Evolutionary conservation across 2,888 invertebrate genomes (phyloP), one percentile per base, ranked within the genome.

Genomic region (Lampropteryx suffumata): DNA sequence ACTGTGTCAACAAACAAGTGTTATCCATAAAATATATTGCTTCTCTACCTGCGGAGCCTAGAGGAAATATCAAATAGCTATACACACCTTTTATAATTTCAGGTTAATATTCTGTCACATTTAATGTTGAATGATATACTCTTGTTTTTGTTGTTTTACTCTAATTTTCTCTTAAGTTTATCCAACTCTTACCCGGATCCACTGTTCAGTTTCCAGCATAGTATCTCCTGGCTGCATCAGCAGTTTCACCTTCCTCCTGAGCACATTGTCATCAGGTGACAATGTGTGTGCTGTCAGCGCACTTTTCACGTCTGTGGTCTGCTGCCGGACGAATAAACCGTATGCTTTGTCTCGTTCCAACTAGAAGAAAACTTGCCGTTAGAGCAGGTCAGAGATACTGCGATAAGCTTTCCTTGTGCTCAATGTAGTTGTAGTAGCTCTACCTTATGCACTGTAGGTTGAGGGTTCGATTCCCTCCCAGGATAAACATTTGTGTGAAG

Each of bases 201-300:
- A 92, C 61, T 91, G 89, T n/a, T 87, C 82, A 26, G 86, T 82
- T 1, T 85, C 82, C 40, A 92, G 61, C 33, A 91, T 60, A 1
- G 82, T 74, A 53, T 92, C 92, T 12, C 92, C 92, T 9, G 91
- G 87, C 56, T 91, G 89, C 29, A 90, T 69, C 0, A 92, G 64
- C 3, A 91, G 74, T 8, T 87, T 84, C 52, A 90, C 87, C 56
- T 91, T 91, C 47, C 91, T 73, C 48, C 78, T 70, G n/a, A 91
- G 69, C 7, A 90, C 74, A 4, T 82, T 80, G 27, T 86, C 85
- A 6, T 79, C 79, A 1, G 71, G 55, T 0, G 69, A 65, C 3
- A 85, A 55, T 1, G 78, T 65, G 53, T 85, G 79, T 4, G 73
- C 73, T 0, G 73, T 79, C 34, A 82, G 65, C 0, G 79, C 80